Evolutionary conservation across 2,888 invertebrate species (phyloP), one percentile per base, ranked within the genome.

Genomic region (Epinotia ramella): DNA sequence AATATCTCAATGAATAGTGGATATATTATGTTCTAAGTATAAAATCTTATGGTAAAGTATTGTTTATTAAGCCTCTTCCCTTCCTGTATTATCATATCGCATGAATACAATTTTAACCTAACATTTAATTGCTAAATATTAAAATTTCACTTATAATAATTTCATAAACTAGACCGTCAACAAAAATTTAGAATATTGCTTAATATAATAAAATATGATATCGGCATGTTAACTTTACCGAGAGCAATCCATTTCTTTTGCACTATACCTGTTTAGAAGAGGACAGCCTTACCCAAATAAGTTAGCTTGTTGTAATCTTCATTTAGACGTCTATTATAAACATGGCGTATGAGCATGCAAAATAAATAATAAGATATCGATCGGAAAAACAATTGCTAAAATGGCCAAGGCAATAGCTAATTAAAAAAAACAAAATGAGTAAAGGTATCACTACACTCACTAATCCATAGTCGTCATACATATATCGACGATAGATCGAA

Each of bases 11-110:
- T 70, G 64, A 75, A 75, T 65, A 75, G 65, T 75, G 59, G 59
- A 24, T 53, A 49, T n/a, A 3, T 20, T n/a, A 65, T 46, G 24
- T 49, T 11, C 40, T 75, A 70, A 70, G 33, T 65, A 75, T 75
- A 70, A 70, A 66, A 70, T 70, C 49, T 70, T 62, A 56, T 24
- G 46, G 64, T 65, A 28, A 28, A 28, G 24, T 69, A 65, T 44
- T 53, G 18, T 68, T 33, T 72, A 78, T 73, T 70, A 76, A 82
- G 82, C 82, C 83, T 83, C 82, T 82, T 79, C 77, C 78, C 73
- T 59, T 68, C 65, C 20, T 73, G 24, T 68, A 28, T 62, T 66
- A 67, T 73, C 24, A 69, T 68, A 74, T 46, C 63, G 56, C 69
- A 74, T 56, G 56, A 74, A 74, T 74, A 69, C 57, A 67, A 73